phyloP scores from a whole-genome alignment of 2,113 vertebrate genomes.

The Ariopsis seemanni region DNA sequence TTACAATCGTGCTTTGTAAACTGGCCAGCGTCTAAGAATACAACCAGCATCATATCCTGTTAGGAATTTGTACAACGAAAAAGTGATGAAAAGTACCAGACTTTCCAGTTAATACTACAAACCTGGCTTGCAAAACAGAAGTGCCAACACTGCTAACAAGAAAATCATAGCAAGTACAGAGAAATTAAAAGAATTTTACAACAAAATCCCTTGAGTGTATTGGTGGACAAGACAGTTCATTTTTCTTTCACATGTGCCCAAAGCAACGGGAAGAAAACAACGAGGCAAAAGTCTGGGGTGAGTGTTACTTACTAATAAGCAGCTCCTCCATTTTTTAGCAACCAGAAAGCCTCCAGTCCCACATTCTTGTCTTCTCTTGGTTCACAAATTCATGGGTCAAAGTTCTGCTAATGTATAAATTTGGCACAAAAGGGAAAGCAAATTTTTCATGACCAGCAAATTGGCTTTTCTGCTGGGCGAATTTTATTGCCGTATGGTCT shows the following conservation, averaged over 20 bases:
- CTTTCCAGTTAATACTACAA: background rate
- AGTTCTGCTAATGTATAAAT: background rate
- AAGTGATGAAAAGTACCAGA: background rate
- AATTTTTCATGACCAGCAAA: background rate
- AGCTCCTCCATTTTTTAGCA: background rate
- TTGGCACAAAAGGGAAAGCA: background rate
- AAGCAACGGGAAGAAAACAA: background rate
- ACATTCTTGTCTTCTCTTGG: background rate
- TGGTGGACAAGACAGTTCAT: background rate
- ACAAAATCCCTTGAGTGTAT: background rate
- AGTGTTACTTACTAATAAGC: slow-evolving; percentile 1
- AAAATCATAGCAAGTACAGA: background rate
- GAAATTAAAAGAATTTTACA: background rate
- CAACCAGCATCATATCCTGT: background rate
- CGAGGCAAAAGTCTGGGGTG: background rate
- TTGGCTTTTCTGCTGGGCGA: background rate
- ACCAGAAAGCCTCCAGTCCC: background rate
- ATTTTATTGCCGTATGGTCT: background rate
- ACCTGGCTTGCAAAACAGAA: background rate
- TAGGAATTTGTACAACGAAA: background rate
- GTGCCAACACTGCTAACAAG: background rate
- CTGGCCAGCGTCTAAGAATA: background rate
- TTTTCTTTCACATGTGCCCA: background rate
- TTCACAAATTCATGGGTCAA: background rate
- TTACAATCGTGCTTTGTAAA: background rate